Evolutionary conservation across 2,888 invertebrate species (phyloP), one percentile per base, ranked within the genome.

Genomic region (Stenolophus ochropezus): DNA sequence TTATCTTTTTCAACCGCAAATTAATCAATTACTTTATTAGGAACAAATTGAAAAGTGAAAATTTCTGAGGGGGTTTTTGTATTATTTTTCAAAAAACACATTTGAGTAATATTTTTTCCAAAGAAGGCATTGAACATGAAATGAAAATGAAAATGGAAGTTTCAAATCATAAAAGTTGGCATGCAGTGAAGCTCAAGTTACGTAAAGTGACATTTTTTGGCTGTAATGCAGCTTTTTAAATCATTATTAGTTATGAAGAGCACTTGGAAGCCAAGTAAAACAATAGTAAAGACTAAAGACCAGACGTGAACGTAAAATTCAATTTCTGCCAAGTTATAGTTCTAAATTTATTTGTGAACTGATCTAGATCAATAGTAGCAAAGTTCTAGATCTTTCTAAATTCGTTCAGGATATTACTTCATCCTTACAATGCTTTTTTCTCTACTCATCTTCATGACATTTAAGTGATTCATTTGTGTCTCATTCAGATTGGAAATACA

Each of bases 351-450:
- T 27, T 61, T 61, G 61, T 25, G 27, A 61, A 61, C 61, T 61
- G 61, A 61, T 61, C 61, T 61, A 61, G 61, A 61, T 61, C 61
- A 61, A 61, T 61, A 61, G 27, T n/a, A n/a, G 21, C 27, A n/a
- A 23, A 11, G 21, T 20, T 61, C 61, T 27, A 61, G 61, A 61
- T 23, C 23, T 61, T 56, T 56, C 18, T 18, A 56, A 56, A 56
- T 21, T 6, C 1, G 6, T 20, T 2, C 11, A 42, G 6, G 16
- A 21, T 20, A 56, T 8, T 21, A 20, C n/a, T 56, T 21, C 56
- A 56, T 42, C 33, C 56, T 4, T 53, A 53, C 14, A 5, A 16
- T 16, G 18, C 16, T 53, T 2, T 42, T 42, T 51, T n/a, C 4
- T 51, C n/a, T 51, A 5, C 51, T 18, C 14, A 51, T 18, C 18